Conservation (phyloP, 2,888 invertebrate species). For the Scrobipalpa costella region DNA sequence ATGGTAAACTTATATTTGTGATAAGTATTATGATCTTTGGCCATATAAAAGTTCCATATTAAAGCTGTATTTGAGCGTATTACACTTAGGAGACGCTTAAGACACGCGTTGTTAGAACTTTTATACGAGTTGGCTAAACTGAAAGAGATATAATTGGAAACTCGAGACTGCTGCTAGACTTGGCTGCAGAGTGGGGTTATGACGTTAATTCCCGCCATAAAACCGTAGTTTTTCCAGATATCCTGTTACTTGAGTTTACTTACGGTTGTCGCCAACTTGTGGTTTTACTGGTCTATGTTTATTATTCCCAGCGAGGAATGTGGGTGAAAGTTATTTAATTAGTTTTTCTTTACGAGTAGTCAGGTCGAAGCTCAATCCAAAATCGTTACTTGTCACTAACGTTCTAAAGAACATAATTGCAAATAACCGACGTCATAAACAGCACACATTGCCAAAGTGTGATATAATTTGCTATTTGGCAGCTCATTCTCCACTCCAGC, state of each 20-base stretch:
- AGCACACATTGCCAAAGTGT: constrained; percentile 25
- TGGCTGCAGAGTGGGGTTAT: constrained; percentile 50
- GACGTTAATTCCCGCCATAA: constrained; percentile 61
- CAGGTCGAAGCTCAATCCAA: no score
- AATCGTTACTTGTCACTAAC: no score
- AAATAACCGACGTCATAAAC: no score
- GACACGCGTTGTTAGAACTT: constrained; percentile 69
- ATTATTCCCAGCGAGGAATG: background rate
- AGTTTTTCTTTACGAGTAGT: no score
- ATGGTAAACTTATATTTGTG: background rate
- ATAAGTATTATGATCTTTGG: background rate
- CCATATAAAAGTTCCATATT: constrained; percentile 19
- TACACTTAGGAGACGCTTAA: constrained; percentile 36
- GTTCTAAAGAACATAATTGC: background rate
- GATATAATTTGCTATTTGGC: constrained; percentile 29
- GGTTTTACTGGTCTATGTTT: background rate
- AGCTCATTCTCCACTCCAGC: constrained; percentile 24
- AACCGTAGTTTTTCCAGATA: constrained; percentile 45
- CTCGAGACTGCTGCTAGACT: constrained; percentile 58
- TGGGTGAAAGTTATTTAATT: no score
- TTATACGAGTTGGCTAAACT: constrained; percentile 75
- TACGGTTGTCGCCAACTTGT: constrained; percentile 16
- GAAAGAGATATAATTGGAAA: constrained; percentile 77
- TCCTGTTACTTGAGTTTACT: constrained; percentile 38
- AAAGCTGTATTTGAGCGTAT: constrained; percentile 25